Percentiles rank a stretch among this genome's conserved stretches.
These are phyloP conservation scores for Chromis chromis DNA, from an alignment of 2,797 vertebrate genomes.

Conservation along the genomic window DNA sequence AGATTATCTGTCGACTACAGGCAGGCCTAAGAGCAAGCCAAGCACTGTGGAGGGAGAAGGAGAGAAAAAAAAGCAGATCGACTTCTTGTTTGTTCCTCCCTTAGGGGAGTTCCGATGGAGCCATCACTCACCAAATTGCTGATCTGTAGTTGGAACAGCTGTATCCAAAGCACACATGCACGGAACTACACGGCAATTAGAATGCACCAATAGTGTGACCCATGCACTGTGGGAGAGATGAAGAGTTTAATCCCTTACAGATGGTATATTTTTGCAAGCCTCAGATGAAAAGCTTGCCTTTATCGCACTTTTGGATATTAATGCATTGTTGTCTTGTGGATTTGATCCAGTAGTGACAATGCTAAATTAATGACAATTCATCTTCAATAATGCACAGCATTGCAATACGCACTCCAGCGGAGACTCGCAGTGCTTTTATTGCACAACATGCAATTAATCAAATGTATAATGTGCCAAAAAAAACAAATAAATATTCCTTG, in stretches of 20 bases:
- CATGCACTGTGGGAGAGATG: constrained; percentile 26
- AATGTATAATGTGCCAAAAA: not conserved
- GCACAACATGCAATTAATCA: not conserved
- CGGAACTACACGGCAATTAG: constrained; percentile 63
- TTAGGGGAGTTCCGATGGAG: constrained; percentile 77
- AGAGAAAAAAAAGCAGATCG: constrained; percentile 71
- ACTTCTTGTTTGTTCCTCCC: constrained; percentile 80
- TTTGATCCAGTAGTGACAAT: constrained; percentile 3
- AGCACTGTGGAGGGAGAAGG: constrained; percentile 61
- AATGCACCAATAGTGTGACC: constrained; percentile 53
- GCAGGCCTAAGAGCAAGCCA: constrained; percentile 73
- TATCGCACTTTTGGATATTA: not conserved
- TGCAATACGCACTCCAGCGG: not conserved
- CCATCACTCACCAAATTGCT: constrained; percentile 84
- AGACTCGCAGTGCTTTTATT: not conserved
- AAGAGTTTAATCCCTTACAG: constrained; percentile 42
- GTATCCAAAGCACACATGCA: constrained; percentile 66
- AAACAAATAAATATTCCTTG: not conserved
- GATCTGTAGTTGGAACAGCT: constrained; percentile 79
- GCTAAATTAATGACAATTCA: not conserved
- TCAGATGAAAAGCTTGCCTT: constrained; percentile 19
- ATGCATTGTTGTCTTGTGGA: not conserved
- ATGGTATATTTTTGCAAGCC: constrained; percentile 25
- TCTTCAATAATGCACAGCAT: not conserved
- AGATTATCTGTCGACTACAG: constrained; percentile 85